These are phyloP conservation scores for Periparus ater DNA, from an alignment of 2,797 vertebrate genomes.

Conservation along the genomic window DNA sequence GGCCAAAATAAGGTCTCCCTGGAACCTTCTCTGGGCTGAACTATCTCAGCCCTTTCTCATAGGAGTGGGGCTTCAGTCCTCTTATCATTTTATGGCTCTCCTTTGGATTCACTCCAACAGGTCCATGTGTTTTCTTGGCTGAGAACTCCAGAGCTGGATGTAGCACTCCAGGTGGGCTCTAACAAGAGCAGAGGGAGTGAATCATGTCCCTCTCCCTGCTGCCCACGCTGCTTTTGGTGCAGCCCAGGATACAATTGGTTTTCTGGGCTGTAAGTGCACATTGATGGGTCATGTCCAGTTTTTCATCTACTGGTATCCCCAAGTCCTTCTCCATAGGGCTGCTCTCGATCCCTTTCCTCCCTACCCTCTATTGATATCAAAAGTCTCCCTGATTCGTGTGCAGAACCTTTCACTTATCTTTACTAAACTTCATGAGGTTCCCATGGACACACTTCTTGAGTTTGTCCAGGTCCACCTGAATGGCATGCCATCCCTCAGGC, in stretches of 20 bases:
- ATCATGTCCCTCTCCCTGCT: background rate
- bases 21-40: background rate
- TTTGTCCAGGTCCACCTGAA: background rate
- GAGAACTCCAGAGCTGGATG: background rate
- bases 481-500: background rate
- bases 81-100: background rate
- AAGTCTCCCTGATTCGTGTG: background rate
- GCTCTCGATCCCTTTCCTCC: background rate
- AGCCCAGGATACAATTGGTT: background rate
- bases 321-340: background rate
- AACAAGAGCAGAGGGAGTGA: background rate
- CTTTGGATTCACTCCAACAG: fast-evolving
- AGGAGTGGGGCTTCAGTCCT: background rate
- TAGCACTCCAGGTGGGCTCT: background rate
- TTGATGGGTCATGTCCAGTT: background rate
- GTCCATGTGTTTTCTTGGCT: background rate
- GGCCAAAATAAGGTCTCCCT: background rate
- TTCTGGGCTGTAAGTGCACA: background rate
- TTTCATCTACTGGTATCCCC: background rate
- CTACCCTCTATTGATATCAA: background rate
- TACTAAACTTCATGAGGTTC: background rate
- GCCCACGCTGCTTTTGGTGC: fast-evolving
- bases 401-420: background rate
- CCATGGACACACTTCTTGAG: background rate
- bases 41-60: background rate